Percentiles rank a stretch among this genome's conserved stretches.
These are phyloP conservation scores for Myotis myotis DNA, from an alignment of 2,797 vertebrate species.

Conservation along the genomic window DNA sequence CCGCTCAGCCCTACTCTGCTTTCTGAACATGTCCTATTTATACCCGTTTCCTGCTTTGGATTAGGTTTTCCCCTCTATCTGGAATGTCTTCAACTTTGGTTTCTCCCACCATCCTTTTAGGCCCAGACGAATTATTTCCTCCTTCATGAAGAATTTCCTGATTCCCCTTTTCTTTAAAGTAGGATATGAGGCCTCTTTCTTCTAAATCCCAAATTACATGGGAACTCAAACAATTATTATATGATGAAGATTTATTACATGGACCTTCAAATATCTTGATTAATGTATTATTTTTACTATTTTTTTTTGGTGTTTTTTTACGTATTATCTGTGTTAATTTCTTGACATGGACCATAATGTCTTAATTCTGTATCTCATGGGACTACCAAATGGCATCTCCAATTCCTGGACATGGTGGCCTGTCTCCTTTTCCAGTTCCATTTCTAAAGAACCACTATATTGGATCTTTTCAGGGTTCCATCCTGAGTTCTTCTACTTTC, in stretches of 20 bases:
- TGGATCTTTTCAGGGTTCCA: neutral
- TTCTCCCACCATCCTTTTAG: neutral
- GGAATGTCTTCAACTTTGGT: neutral
- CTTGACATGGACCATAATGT: neutral
- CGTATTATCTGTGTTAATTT: neutral
- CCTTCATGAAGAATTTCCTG: neutral
- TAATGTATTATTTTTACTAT: neutral
- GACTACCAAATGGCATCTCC: neutral
- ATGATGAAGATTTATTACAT: neutral
- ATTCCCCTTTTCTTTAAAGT: neutral
- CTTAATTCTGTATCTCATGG: neutral
- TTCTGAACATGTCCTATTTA: neutral
- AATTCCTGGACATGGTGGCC: neutral
- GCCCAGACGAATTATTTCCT: neutral
- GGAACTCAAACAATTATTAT: neutral
- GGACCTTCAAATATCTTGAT: neutral
- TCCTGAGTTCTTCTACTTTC: neutral
- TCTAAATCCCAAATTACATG: neutral
- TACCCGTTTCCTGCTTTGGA: neutral
- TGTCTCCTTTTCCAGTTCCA: neutral
- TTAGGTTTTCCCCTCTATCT: neutral
- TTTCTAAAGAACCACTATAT: neutral
- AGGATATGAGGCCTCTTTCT: neutral
- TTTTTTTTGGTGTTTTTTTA: neutral
- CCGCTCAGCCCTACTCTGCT: neutral